Evolutionary conservation across 2,888 invertebrate species (phyloP).

Genomic region (Parnassius orleans): DNA sequence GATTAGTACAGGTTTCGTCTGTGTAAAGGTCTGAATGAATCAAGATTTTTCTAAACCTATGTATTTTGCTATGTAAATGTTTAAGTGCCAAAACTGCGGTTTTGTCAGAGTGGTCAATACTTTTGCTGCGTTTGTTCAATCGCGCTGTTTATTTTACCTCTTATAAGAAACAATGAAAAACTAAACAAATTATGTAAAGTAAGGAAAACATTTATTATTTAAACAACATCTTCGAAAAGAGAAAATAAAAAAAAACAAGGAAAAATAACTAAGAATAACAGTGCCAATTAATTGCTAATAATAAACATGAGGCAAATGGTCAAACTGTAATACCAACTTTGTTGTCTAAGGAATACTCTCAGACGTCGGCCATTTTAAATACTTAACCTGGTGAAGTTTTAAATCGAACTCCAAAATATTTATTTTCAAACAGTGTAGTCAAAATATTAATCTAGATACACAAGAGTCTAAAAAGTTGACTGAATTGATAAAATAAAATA

Average conservation of each 20-base stretch:
- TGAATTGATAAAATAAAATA: conserved; percentile 70
- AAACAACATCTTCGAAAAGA: conserved; percentile 66
- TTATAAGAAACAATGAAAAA: conserved; percentile 42
- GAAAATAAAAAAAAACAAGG: conserved; percentile 60
- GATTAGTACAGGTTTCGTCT: neutral
- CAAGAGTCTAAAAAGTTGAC: conserved; percentile 57
- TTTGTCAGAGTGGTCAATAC: neutral
- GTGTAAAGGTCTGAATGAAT: conserved; percentile 23
- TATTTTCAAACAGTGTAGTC: conserved; percentile 52
- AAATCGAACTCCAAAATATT: conserved; percentile 42
- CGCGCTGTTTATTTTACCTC: conserved; percentile 4
- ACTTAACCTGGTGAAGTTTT: conserved; percentile 28
- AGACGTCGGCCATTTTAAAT: conserved; percentile 3
- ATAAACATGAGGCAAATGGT: conserved; percentile 41
- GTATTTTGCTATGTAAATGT: neutral
- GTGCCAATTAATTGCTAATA: conserved; percentile 69
- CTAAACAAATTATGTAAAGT: conserved; percentile 60
- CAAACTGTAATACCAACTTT: conserved; percentile 34
- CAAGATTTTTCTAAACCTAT: conserved; percentile 8
- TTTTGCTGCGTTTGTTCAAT: neutral
- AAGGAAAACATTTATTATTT: conserved; percentile 69
- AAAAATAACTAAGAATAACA: conserved; percentile 73
- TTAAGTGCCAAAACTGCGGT: neutral
- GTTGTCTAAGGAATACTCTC: neutral
- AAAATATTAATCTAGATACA: conserved; percentile 58